Base-by-base conservation (phyloP, 1,140 invertebrate species). In the Aphaenogaster floridana region DNA sequence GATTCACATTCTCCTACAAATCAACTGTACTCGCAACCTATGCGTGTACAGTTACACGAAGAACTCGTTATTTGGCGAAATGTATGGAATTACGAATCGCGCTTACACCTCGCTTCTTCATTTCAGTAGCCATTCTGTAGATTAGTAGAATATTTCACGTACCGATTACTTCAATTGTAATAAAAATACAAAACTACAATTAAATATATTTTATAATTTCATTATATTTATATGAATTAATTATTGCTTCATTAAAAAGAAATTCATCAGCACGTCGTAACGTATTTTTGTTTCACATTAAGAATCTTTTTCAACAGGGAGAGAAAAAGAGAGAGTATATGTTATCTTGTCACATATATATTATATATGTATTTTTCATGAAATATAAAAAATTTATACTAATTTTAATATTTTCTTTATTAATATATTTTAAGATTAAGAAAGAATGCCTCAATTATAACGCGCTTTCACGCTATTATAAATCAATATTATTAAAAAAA, bases 1-100 rank as follows among this genome's bases (percentile, higher is more conserved):
- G 87, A 87, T 77, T 89, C 83, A 21, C 48, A 77, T 90, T 87
- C 68, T 39, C 48, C 86, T 76, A 80, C 83, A 93, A 93, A 92
- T 93, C 91, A 93, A 28, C 28, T 90, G 86, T 81, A 59, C n/a
- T 52, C 28, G 52, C 66, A 63, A 15, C 28, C 34, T 59, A 61
- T 48, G 13, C 45, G n/a, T 68, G 48, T 36, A 34, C 78, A 86
- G 61, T 68, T 57, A n/a, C 54, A 76, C 28, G 15, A 57, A 7
- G 0, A 34, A 17, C 86, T 90, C 86, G 59, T 88, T 90, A 76
- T 86, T 90, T 64, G 52, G 15, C 63, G 59, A 90, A 84, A 90
- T 86, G 63, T 80, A 71, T 90, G 71, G 86, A 64, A 83, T 90
- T 90, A 91, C 77, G 64, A 66, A 42, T 42, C 45, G 6, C 68